Percentiles rank a stretch among this genome's conserved stretches.
Conservation (phyloP, 2,888 invertebrate species). For the Coleophora flavipennella region DNA sequence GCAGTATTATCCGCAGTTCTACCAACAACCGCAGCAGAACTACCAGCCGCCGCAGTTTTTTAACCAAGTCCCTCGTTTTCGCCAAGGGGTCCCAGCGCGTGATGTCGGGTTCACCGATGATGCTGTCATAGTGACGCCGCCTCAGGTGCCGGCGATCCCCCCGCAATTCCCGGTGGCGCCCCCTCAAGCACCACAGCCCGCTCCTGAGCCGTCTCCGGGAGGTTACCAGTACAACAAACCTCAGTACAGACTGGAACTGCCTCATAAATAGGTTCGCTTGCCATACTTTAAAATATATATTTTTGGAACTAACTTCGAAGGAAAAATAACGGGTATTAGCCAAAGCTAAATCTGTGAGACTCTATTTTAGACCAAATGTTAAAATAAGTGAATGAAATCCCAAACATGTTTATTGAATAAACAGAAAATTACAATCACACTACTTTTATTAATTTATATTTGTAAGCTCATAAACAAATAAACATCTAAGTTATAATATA, state of each 20-base stretch:
- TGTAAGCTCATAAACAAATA: not conserved
- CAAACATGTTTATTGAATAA: conserved; percentile 5
- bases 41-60: conserved; percentile 24
- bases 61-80: conserved; percentile 17
- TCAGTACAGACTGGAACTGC: conserved; percentile 52
- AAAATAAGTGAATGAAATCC: conserved; percentile 1
- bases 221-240: conserved; percentile 59
- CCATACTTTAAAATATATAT: not conserved
- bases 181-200: conserved; percentile 25
- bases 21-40: conserved; percentile 20
- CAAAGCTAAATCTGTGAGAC: no score
- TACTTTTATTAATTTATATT: not conserved
- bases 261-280: conserved; percentile 37
- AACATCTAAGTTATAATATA: no score
- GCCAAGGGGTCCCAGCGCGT: conserved; percentile 37
- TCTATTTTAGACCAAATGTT: not conserved
- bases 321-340: no score
- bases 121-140: conserved; percentile 60
- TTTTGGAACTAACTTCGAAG: no score
- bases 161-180: conserved; percentile 26
- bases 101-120: conserved; percentile 61
- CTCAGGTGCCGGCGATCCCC: conserved; percentile 41
- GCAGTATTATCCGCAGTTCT: conserved; percentile 9
- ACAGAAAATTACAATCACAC: conserved; percentile 3
- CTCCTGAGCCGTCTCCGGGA: conserved; percentile 25